Conservation (phyloP, 2,113 vertebrate species). For the Hystrix cristata region DNA sequence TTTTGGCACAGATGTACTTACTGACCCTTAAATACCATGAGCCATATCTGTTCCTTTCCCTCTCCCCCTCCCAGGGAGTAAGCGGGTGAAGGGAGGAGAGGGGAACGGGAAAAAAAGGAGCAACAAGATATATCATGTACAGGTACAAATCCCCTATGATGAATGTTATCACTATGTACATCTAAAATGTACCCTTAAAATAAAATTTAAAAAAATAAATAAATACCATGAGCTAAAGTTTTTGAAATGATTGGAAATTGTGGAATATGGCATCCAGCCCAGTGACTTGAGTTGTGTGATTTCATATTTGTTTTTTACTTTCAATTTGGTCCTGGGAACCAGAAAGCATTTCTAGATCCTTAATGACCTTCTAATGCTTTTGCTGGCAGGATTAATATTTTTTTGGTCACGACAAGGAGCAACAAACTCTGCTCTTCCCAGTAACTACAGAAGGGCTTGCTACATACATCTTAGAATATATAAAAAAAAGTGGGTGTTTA, state of each 20-base stretch:
- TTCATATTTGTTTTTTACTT: neutral
- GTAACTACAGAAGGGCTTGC: neutral
- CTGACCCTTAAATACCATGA: neutral
- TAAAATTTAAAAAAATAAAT: no score
- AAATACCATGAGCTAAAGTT: neutral
- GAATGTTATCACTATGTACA: no score
- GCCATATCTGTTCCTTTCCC: no score
- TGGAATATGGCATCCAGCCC: neutral
- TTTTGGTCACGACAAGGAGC: neutral
- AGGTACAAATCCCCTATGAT: no score
- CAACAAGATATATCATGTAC: no score
- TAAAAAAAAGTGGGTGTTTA: neutral
- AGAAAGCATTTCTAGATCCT: neutral
- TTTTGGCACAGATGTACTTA: neutral
- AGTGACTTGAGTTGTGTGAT: neutral
- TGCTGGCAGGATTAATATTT: neutral
- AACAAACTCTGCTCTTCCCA: neutral
- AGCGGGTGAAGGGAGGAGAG: no score
- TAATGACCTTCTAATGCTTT: neutral
- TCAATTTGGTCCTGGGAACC: neutral
- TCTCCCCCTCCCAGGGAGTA: no score
- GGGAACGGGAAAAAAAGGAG: no score
- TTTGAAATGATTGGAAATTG: conserved; percentile 4
- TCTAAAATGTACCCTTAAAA: no score
- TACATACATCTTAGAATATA: neutral